phyloP scores from a whole-genome alignment of 2,113 vertebrate species.

The Rhinopomastus cyanomelas region DNA sequence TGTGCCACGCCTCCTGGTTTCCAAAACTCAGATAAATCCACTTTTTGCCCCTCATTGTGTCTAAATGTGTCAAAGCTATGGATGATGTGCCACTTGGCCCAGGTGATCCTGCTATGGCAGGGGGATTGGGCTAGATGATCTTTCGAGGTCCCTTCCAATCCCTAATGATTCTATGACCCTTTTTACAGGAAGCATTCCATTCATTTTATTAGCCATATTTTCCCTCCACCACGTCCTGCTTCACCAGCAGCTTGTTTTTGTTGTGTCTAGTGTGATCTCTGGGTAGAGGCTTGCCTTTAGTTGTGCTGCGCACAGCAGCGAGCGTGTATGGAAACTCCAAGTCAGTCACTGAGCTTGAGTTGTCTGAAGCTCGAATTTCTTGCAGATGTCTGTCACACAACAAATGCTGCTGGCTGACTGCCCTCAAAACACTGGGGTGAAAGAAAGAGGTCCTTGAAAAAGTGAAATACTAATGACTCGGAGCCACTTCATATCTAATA shows the following conservation, averaged over 20 bases:
- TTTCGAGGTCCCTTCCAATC: too few relatives aligned
- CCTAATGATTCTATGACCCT: too few relatives aligned
- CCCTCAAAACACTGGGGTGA: neutral
- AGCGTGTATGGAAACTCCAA: neutral
- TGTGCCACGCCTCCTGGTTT: neutral
- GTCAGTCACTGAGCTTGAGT: slow-evolving; percentile 2
- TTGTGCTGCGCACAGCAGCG: neutral
- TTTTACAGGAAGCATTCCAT: too few relatives aligned
- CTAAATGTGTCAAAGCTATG: neutral
- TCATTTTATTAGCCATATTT: neutral
- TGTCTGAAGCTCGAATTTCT: slow-evolving; percentile 22
- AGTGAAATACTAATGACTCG: slow-evolving; percentile 31
- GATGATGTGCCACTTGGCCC: neutral
- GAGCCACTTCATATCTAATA: slow-evolving; percentile 8
- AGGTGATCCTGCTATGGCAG: too few relatives aligned
- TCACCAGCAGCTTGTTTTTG: neutral
- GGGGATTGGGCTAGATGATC: too few relatives aligned
- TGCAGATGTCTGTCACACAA: slow-evolving; percentile 32
- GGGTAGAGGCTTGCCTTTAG: neutral
- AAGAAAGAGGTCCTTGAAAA: neutral
- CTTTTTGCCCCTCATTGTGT: neutral
- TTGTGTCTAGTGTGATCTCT: neutral
- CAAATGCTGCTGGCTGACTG: slow-evolving; percentile 20
- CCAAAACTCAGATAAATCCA: neutral
- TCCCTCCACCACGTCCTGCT: neutral